These are phyloP conservation scores for Paramuricea clavata DNA, from an alignment of 92 coral and sea anemone genomes.

Conservation along the genomic window DNA sequence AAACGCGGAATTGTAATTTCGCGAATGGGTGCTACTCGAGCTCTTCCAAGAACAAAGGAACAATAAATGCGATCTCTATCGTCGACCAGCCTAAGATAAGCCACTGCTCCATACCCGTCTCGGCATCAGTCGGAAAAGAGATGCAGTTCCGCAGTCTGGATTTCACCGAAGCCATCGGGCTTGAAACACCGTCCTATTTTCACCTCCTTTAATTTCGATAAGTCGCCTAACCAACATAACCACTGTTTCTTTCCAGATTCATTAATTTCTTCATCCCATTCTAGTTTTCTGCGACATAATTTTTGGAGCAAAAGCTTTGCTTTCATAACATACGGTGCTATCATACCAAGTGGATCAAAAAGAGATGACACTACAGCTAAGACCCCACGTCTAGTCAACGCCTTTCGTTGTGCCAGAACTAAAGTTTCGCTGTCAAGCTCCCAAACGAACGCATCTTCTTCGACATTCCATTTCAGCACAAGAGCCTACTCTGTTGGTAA, in stretches of 20 bases:
- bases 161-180: not conserved
- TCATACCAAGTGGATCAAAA: conserved; percentile 6
- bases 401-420: not conserved
- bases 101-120: conserved; percentile 1
- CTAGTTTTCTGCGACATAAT: not conserved
- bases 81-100: not conserved
- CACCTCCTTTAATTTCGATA: not conserved
- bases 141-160: not conserved
- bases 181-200: not conserved
- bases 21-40: conserved; percentile 54
- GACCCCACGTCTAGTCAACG: conserved; percentile 8
- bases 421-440: not conserved
- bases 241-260: not conserved
- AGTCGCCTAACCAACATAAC: not conserved
- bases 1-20: conserved; percentile 59
- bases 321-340: conserved; percentile 20
- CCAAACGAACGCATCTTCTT: conserved; percentile 36
- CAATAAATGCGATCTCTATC: not conserved
- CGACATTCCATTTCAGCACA: conserved; percentile 45
- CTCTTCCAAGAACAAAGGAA: conserved; percentile 57
- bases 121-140: conserved; percentile 14
- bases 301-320: not conserved
- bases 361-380: not conserved
- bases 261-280: not conserved
- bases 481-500: conserved; percentile 45